These are phyloP conservation scores for Dreissena polymorpha DNA, from an alignment of 1,140 invertebrate genomes.

Conservation along the genomic window DNA sequence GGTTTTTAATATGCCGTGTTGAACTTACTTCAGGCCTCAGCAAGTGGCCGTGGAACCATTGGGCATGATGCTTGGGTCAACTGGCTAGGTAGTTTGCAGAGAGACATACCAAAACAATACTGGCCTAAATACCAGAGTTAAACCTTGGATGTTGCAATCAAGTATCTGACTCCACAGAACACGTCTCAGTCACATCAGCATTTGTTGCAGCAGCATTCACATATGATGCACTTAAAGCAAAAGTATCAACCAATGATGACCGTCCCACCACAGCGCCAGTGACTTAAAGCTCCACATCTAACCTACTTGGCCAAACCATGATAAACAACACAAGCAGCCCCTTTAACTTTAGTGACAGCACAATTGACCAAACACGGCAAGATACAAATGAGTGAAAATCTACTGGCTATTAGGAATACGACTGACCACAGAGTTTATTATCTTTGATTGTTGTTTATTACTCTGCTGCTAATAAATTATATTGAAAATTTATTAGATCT, in stretches of 20 bases:
- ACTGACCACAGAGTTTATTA: no score
- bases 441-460: not conserved
- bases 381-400: not conserved
- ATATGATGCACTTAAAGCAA: not conserved
- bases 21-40: no score
- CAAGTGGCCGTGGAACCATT: not conserved
- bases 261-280: not conserved
- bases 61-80: not conserved
- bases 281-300: no score
- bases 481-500: not conserved
- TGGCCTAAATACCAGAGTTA: not conserved
- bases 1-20: no score
- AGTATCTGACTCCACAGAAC: not conserved
- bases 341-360: not conserved
- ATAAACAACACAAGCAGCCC: no score
- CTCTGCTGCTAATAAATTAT: not conserved
- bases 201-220: not conserved
- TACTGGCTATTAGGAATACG: not conserved
- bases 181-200: not conserved
- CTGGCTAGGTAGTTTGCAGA: not conserved
- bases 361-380: not conserved
- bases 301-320: no score
- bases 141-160: not conserved
- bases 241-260: not conserved
- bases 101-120: not conserved